These are phyloP conservation scores for Lepus americanus DNA, from an alignment of 2,113 vertebrate species.

Conservation along the genomic window DNA sequence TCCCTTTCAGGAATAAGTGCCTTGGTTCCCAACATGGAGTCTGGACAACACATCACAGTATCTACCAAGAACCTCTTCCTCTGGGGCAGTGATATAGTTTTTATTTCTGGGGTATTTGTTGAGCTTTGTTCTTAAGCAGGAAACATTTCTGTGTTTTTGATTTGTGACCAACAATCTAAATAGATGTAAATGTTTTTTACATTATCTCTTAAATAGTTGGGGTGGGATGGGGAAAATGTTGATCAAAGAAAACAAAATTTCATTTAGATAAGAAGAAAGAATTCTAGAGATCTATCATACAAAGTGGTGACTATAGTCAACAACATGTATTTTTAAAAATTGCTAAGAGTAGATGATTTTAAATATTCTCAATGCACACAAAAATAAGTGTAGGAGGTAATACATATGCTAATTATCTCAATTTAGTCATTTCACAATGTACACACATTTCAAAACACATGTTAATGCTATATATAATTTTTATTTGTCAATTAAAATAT, in stretches of 20 bases:
- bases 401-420: not conserved
- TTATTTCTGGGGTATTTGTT: not conserved
- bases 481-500: not conserved
- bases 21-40: not conserved
- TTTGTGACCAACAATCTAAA: not conserved
- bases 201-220: not conserved
- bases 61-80: not conserved
- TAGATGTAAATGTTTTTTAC: not conserved
- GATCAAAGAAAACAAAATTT: not conserved
- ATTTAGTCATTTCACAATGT: not conserved
- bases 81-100: not conserved
- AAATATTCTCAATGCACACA: not conserved
- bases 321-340: not conserved
- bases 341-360: not conserved
- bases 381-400: not conserved
- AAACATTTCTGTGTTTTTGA: not conserved
- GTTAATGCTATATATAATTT: not conserved
- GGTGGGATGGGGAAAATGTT: not conserved
- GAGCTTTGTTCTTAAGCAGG: conserved; percentile 28
- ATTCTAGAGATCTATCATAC: not conserved
- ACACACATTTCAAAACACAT: not conserved
- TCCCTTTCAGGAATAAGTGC: conserved; percentile 25
- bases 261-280: not conserved
- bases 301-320: not conserved
- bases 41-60: not conserved